A percentile compares a stretch with the other conserved stretches of the same genome.
These are phyloP conservation scores for Teleogryllus oceanicus DNA, from an alignment of 2,888 invertebrate genomes.

Conservation along the genomic window DNA sequence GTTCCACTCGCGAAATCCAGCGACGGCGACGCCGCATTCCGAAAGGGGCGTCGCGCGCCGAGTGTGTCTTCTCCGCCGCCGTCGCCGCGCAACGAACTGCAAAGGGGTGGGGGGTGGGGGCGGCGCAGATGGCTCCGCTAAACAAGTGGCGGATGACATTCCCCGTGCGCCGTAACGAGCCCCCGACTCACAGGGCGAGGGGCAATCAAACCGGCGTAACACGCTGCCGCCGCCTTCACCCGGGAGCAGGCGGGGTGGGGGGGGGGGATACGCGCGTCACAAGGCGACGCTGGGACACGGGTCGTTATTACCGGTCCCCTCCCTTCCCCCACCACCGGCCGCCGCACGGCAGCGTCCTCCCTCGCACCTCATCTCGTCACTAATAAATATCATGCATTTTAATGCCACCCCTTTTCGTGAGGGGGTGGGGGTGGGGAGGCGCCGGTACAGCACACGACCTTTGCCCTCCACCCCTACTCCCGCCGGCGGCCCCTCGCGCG, in stretches of 20 bases:
- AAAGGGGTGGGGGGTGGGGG: too few species aligned
- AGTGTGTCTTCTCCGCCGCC: too few species aligned
- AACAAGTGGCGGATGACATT: too few species aligned
- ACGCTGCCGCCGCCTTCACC: background rate
- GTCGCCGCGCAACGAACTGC: too few species aligned
- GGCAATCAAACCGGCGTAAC: background rate
- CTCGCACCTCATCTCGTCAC: background rate
- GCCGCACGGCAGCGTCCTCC: background rate
- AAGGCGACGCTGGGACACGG: background rate
- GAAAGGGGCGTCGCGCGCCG: too few species aligned
- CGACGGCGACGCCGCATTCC: too few species aligned
- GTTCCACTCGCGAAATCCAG: too few species aligned
- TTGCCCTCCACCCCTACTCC: background rate
- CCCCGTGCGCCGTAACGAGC: too few species aligned
- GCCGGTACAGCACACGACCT: background rate
- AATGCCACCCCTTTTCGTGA: background rate
- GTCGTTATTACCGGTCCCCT: background rate
- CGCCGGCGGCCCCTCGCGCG: background rate
- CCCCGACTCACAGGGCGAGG: too few species aligned
- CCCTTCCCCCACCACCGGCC: background rate
- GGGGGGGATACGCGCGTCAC: background rate
- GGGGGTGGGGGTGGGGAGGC: too few species aligned
- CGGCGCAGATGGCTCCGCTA: too few species aligned
- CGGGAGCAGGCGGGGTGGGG: background rate
- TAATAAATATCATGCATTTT: conserved; percentile 9